A percentile compares a stretch with the other conserved stretches of the same genome.
phyloP scores from a whole-genome alignment of 2,797 vertebrate species.

The Pangasius djambal region DNA sequence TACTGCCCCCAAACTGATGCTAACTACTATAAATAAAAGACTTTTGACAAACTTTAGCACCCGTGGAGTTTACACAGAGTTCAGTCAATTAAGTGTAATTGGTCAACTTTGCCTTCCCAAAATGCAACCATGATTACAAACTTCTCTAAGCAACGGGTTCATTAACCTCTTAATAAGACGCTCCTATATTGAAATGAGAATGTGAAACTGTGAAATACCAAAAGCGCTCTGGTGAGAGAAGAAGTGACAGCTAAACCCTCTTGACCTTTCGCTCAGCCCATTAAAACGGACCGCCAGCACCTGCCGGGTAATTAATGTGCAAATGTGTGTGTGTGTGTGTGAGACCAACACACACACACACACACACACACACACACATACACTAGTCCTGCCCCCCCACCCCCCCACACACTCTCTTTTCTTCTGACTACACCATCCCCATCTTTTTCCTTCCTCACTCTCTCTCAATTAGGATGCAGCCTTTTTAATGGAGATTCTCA shows the following conservation, averaged over 20 bases:
- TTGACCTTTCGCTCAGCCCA: conserved; percentile 75
- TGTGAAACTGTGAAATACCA: conserved; percentile 67
- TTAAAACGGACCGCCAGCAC: conserved; percentile 73
- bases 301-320: conserved; percentile 79
- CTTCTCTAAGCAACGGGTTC: conserved; percentile 53
- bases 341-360: background rate
- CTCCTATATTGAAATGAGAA: conserved; percentile 66
- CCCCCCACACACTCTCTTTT: conserved; percentile 36
- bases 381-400: background rate
- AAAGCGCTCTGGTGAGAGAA: conserved; percentile 65
- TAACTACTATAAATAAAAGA: conserved; percentile 2
- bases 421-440: conserved; percentile 42
- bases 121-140: conserved; percentile 57
- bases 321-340: conserved; percentile 65
- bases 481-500: conserved; percentile 69
- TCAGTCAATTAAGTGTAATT: conserved; percentile 55
- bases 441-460: conserved; percentile 53
- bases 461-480: conserved; percentile 71
- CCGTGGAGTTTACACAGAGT: conserved; percentile 28
- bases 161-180: conserved; percentile 63
- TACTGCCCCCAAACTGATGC: background rate
- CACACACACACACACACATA: background rate
- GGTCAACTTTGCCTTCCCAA: conserved; percentile 39
- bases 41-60: background rate
- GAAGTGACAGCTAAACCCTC: conserved; percentile 68